Evolutionary conservation across 2,113 vertebrate species (phyloP).

Genomic region (Abramis brama): DNA sequence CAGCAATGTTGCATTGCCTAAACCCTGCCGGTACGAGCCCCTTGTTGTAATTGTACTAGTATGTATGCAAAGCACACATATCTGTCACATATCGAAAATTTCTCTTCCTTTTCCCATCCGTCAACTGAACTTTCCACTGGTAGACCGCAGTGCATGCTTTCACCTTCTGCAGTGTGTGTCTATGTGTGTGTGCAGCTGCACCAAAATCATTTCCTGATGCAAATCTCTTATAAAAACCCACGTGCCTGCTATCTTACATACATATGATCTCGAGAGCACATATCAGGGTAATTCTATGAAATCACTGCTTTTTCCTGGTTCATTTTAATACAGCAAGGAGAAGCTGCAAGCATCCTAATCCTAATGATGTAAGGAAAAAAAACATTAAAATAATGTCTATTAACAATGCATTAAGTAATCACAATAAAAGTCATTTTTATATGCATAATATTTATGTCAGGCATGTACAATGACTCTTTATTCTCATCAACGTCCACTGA

Average conservation of each 20-base stretch:
- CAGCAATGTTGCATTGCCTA: not conserved
- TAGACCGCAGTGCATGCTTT: constrained; percentile 10
- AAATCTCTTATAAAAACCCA: constrained; percentile 33
- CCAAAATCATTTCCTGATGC: constrained; percentile 53
- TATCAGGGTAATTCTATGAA: not conserved
- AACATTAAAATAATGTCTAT: not conserved
- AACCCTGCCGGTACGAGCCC: not conserved
- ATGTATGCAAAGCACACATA: constrained; percentile 3
- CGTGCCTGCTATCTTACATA: not conserved
- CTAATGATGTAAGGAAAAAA: no score
- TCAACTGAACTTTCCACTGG: constrained; percentile 54
- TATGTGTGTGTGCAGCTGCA: constrained; percentile 36
- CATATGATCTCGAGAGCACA: not conserved
- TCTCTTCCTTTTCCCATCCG: constrained; percentile 23
- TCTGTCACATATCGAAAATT: not conserved
- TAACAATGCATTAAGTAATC: not conserved
- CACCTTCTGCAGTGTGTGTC: constrained; percentile 16
- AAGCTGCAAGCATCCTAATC: not conserved
- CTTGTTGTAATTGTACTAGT: not conserved
- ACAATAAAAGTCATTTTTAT: not conserved
- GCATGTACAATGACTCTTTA: not conserved
- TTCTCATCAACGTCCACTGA: not conserved
- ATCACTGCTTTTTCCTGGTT: not conserved
- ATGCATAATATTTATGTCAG: not conserved
- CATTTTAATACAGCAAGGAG: not conserved